These are phyloP conservation scores for Chaetura pelagica DNA, from an alignment of 2,113 vertebrate genomes.

Conservation along the genomic window DNA sequence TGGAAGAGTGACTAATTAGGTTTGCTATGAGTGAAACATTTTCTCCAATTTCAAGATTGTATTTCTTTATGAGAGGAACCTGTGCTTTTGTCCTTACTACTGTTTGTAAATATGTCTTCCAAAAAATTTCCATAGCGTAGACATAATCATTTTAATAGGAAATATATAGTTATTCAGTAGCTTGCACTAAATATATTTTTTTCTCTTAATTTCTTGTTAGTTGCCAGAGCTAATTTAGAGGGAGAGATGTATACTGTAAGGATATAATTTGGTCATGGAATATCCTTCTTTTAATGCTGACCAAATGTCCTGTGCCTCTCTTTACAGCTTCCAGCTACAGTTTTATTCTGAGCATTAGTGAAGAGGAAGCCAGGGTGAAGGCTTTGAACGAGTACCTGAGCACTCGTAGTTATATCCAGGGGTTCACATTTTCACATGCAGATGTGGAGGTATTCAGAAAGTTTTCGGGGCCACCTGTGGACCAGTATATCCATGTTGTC, in stretches of 20 bases:
- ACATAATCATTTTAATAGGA: background rate
- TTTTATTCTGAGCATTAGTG: slow-evolving; percentile 89
- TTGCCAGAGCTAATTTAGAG: background rate
- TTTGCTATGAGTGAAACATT: background rate
- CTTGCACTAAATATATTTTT: background rate
- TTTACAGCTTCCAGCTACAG: slow-evolving; percentile 91
- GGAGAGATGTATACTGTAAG: background rate
- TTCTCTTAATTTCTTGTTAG: background rate
- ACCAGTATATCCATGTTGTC: slow-evolving; percentile 88
- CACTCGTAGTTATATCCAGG: slow-evolving; percentile 93
- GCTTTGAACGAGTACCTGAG: slow-evolving; percentile 91
- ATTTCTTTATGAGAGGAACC: background rate
- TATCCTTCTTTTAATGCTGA: slow-evolving; percentile 42
- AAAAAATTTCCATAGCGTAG: background rate
- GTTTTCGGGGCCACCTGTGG: slow-evolving; percentile 85
- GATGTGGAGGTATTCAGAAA: slow-evolving; percentile 87
- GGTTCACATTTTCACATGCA: slow-evolving; percentile 88
- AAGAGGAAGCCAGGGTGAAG: slow-evolving; percentile 82
- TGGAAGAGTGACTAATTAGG: background rate
- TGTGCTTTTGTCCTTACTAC: background rate
- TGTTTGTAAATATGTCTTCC: background rate
- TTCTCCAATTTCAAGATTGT: background rate
- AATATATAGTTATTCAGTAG: background rate
- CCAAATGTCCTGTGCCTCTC: slow-evolving; percentile 79
- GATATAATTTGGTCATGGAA: slow-evolving; percentile 46